A percentile compares a stretch with the other conserved stretches of the same genome.
These are phyloP conservation scores for Entomobrya proxima DNA, from an alignment of 2,888 invertebrate species.

Conservation along the genomic window DNA sequence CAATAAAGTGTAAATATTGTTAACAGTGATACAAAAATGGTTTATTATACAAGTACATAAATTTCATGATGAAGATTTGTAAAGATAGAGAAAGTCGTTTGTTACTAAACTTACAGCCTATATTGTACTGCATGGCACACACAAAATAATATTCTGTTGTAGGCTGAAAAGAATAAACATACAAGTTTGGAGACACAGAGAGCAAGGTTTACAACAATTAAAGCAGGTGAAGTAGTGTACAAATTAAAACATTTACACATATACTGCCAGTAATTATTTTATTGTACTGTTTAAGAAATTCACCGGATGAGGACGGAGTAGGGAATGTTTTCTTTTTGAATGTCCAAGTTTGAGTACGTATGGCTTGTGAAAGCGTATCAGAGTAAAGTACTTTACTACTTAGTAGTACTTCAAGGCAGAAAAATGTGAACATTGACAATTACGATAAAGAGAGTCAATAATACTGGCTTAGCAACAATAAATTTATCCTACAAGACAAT, in stretches of 20 bases:
- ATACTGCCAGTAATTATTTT: neutral
- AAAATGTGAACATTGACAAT: too few species aligned
- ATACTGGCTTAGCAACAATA: too few species aligned
- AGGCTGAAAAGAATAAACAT: neutral
- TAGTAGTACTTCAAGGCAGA: too few species aligned
- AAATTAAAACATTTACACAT: neutral
- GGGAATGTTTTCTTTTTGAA: too few species aligned
- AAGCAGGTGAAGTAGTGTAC: neutral
- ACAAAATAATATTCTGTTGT: neutral
- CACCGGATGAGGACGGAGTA: too few species aligned
- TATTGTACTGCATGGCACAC: neutral
- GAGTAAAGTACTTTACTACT: too few species aligned
- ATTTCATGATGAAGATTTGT: neutral
- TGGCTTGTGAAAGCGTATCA: too few species aligned
- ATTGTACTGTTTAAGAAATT: too few species aligned
- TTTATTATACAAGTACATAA: too few species aligned
- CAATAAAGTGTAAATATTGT: neutral
- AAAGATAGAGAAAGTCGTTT: neutral
- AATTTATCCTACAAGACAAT: too few species aligned
- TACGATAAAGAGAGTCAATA: too few species aligned
- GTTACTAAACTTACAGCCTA: neutral
- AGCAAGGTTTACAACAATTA: neutral
- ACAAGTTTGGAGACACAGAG: neutral
- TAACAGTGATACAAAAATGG: neutral
- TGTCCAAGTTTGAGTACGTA: too few species aligned